A percentile compares a stretch with the other conserved stretches of the same genome.
Evolutionary conservation across 2,888 invertebrate genomes (phyloP).

Genomic region (Caprella mutica): DNA sequence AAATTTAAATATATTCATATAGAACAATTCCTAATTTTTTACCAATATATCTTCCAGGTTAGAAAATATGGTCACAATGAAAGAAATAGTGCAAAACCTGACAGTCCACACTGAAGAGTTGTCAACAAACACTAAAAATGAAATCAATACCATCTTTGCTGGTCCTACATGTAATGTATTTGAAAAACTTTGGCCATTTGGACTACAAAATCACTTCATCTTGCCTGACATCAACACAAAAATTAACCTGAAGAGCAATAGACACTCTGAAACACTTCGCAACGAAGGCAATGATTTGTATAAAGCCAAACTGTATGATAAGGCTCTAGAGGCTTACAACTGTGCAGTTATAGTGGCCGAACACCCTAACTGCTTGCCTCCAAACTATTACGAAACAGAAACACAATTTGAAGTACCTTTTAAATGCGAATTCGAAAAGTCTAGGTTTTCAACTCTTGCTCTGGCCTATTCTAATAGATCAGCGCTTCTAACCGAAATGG

Average conservation of each 20-base stretch:
- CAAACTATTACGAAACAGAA: background rate
- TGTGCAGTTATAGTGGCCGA: constrained; percentile 19
- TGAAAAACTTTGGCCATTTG: no score
- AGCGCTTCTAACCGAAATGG: constrained; percentile 55
- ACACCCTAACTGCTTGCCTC: background rate
- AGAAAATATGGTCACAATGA: no score
- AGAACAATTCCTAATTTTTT: no score
- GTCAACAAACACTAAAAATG: no score
- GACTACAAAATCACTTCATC: background rate
- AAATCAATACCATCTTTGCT: no score
- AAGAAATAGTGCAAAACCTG: no score
- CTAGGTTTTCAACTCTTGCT: constrained; percentile 40
- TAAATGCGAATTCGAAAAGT: constrained; percentile 44
- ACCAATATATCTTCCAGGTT: no score
- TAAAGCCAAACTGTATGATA: constrained; percentile 12
- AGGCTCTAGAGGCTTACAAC: constrained; percentile 26
- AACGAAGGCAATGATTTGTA: constrained; percentile 24
- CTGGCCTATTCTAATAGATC: constrained; percentile 65
- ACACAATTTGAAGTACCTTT: background rate
- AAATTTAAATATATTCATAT: no score
- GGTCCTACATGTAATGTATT: no score
- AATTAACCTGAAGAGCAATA: constrained; percentile 18
- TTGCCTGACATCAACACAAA: constrained; percentile 7
- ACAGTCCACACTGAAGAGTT: no score
- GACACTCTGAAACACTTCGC: constrained; percentile 20